phyloP scores from a whole-genome alignment of 2,113 vertebrate genomes.

The Pedionomus torquatus region DNA sequence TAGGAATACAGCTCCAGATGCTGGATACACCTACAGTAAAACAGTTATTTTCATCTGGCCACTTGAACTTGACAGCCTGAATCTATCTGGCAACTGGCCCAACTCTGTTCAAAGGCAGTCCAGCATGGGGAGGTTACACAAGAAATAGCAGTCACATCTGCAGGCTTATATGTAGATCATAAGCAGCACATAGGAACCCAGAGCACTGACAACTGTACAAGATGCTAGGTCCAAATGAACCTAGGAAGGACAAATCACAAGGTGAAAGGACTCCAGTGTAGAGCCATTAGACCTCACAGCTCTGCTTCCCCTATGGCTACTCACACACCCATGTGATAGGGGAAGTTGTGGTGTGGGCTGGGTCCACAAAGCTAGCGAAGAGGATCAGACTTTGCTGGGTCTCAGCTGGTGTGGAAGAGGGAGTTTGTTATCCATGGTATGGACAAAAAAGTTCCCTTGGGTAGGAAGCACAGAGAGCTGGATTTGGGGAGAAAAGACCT shows the following conservation, averaged over 20 bases:
- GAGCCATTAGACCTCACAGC: neutral
- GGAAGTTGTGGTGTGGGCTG: neutral
- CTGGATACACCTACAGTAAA: neutral
- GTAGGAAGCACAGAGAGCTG: neutral
- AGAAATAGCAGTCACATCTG: neutral
- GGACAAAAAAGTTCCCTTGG: neutral
- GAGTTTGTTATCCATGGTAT: neutral
- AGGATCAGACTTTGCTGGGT: neutral
- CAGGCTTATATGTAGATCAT: neutral
- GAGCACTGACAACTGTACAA: neutral
- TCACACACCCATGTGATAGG: neutral
- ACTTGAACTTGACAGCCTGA: neutral
- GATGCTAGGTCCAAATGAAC: neutral
- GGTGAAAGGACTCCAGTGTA: neutral
- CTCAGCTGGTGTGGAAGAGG: neutral
- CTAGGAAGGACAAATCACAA: neutral
- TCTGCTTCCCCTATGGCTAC: neutral
- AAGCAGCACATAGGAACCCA: neutral
- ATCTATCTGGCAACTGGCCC: neutral
- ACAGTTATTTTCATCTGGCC: neutral
- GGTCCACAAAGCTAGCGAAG: neutral
- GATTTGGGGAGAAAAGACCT: neutral
- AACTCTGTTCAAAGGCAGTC: neutral
- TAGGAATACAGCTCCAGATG: neutral
- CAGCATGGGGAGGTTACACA: neutral